phyloP scores from a whole-genome alignment of 2,888 invertebrate species.

The Yponomeuta evonymella region DNA sequence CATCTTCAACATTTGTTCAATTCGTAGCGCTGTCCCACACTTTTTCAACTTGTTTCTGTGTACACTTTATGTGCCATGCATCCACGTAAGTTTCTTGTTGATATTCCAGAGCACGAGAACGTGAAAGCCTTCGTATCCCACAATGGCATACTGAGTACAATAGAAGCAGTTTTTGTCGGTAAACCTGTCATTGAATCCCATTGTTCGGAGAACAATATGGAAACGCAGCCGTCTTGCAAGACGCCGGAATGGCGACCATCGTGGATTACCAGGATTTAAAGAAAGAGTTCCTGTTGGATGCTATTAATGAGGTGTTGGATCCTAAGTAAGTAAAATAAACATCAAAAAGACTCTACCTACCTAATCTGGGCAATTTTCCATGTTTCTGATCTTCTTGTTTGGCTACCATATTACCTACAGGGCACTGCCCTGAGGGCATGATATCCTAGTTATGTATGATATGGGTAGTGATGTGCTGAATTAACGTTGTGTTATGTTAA shows the following conservation, averaged over 20 bases:
- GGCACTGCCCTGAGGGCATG: too few relatives aligned
- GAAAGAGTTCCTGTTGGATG: slow-evolving; percentile 71
- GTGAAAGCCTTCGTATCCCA: slow-evolving; percentile 81
- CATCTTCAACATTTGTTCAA: too few relatives aligned
- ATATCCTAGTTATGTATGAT: too few relatives aligned
- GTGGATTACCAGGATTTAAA: slow-evolving; percentile 74
- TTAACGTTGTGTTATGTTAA: too few relatives aligned
- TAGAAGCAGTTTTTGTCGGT: slow-evolving; percentile 80
- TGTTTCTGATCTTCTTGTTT: too few relatives aligned
- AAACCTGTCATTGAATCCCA: slow-evolving; percentile 80
- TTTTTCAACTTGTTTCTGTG: too few relatives aligned
- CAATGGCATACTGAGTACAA: slow-evolving; percentile 80
- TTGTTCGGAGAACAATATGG: slow-evolving; percentile 83
- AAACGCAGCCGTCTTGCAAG: slow-evolving; percentile 78
- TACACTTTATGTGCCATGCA: too few relatives aligned
- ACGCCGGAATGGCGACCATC: slow-evolving; percentile 76
- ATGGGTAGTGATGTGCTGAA: too few relatives aligned
- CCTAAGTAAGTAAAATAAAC: slow-evolving; percentile 62
- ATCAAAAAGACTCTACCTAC: too few relatives aligned
- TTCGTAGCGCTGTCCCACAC: too few relatives aligned
- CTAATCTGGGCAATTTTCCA: too few relatives aligned
- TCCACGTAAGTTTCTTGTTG: not conserved
- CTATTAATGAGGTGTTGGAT: slow-evolving; percentile 74
- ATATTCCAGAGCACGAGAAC: slow-evolving; percentile 78
- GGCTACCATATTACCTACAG: too few relatives aligned